Evolutionary conservation across 2,888 invertebrate species (phyloP).

Genomic region (Timema podura): DNA sequence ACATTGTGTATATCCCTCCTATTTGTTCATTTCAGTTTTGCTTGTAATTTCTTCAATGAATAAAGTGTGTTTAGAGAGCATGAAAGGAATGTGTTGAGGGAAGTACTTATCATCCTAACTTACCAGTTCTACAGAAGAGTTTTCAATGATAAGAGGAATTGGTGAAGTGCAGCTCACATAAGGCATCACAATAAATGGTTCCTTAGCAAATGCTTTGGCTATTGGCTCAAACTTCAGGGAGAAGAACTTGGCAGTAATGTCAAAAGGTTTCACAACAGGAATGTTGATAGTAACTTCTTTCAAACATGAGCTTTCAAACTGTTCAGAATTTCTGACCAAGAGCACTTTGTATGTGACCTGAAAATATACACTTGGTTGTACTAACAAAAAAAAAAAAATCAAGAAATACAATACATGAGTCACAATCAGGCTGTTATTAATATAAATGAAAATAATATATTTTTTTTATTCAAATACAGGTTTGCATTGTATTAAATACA

Average conservation of each 20-base stretch:
- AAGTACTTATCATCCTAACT: conserved; percentile 31
- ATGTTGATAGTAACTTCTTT: conserved; percentile 59
- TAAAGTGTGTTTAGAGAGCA: too few species aligned
- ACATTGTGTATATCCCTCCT: too few species aligned
- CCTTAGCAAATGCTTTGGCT: conserved; percentile 61
- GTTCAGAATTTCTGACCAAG: conserved; percentile 38
- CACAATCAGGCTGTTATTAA: too few species aligned
- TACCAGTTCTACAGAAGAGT: conserved; percentile 61
- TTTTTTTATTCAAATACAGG: too few species aligned
- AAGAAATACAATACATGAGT: too few species aligned
- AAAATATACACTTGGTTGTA: conserved; percentile 21
- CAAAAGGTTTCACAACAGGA: conserved; percentile 66
- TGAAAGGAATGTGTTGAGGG: too few species aligned
- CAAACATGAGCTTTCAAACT: conserved; percentile 49
- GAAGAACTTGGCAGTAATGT: conserved; percentile 61
- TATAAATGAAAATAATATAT: too few species aligned
- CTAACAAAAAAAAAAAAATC: too few species aligned
- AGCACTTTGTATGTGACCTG: conserved; percentile 42
- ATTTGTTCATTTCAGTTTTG: neutral
- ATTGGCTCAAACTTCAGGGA: conserved; percentile 62
- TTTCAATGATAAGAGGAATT: conserved; percentile 63
- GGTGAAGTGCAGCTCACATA: conserved; percentile 64
- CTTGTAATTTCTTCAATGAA: neutral
- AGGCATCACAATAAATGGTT: conserved; percentile 66
- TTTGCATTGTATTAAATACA: too few species aligned